Evolutionary conservation across 2,888 invertebrate species (phyloP), one percentile per base, ranked within the genome.

Genomic region (Amphimallon solstitiale): DNA sequence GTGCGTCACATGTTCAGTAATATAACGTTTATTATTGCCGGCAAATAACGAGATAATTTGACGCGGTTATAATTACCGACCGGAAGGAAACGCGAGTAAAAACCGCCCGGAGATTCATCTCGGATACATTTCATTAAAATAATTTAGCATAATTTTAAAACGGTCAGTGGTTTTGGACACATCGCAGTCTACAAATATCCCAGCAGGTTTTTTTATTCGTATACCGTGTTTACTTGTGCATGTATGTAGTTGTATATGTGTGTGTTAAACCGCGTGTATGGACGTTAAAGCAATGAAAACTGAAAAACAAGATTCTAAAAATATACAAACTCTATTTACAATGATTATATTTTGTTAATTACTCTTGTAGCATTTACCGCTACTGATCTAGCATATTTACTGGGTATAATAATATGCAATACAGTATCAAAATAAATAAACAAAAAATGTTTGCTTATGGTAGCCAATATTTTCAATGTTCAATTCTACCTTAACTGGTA

Each of bases 21-120:
- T 75, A 74, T 74, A 76, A 74, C 76, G 75, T 75, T 78, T 76
- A 76, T 77, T 77, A 76, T 75, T 76, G 73, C 76, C 73, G 75
- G 76, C 77, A 78, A 76, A 78, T 79, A 79, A 77, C 76, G 74
- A 77, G 80, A 81, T 81, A 82, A 81, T 82, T 80, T 78, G 80
- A 78, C 78, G 77, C 78, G 76, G 78, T 76, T 74, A 78, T 80
- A 82, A 82, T 82, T 82, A 82, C 77, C 78, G 78, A 78, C 82
- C 82, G 82, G 82, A 82, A 82, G 82, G 82, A 82, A 82, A 82
- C 79, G 78, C 81, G 79, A 81, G 80, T 80, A 81, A 81, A 82
- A 82, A 81, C 80, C 76, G 80, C 76, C 78, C 79, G 79, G 80
- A 78, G 78, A 82, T 82, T 81, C 81, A 81, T 81, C 82, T 82